phyloP scores from a whole-genome alignment of 2,113 vertebrate genomes.

The Paramisgurnus dabryanus region DNA sequence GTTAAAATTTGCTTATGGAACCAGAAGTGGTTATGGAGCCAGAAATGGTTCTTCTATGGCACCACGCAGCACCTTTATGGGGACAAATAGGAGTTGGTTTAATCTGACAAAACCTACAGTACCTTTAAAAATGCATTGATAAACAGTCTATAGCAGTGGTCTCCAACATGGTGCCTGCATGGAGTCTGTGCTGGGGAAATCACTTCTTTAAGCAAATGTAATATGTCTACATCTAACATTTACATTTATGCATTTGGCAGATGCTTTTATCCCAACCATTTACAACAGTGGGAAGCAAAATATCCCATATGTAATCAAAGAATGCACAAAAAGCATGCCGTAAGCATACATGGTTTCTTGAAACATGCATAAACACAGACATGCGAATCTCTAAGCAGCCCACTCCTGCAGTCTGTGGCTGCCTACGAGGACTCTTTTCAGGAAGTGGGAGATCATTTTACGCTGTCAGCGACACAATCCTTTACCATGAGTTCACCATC shows the following conservation, averaged over 20 bases:
- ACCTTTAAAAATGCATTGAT: too few species aligned
- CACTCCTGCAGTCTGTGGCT: conserved; percentile 55
- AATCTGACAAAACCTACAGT: background rate
- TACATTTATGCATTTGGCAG: too few species aligned
- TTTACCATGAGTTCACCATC: conserved; percentile 74
- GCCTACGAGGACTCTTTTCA: conserved; percentile 65
- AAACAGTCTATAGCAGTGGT: too few species aligned
- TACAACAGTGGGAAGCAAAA: background rate
- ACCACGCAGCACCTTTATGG: too few species aligned
- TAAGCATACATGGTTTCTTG: conserved; percentile 6
- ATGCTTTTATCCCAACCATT: too few species aligned
- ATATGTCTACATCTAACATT: too few species aligned
- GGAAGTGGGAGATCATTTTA: conserved; percentile 76
- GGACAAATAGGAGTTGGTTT: background rate
- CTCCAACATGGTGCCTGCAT: too few species aligned
- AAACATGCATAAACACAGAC: background rate
- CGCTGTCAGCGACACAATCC: conserved; percentile 69
- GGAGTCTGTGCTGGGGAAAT: too few species aligned
- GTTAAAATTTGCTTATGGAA: too few species aligned
- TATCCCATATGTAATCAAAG: background rate
- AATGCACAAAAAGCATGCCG: background rate
- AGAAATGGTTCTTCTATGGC: too few species aligned
- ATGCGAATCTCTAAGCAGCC: conserved; percentile 49
- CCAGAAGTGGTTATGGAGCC: too few species aligned
- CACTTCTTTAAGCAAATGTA: too few species aligned